These are phyloP conservation scores for Drosophila sproati DNA, from an alignment of 1,140 invertebrate genomes.

Conservation along the genomic window DNA sequence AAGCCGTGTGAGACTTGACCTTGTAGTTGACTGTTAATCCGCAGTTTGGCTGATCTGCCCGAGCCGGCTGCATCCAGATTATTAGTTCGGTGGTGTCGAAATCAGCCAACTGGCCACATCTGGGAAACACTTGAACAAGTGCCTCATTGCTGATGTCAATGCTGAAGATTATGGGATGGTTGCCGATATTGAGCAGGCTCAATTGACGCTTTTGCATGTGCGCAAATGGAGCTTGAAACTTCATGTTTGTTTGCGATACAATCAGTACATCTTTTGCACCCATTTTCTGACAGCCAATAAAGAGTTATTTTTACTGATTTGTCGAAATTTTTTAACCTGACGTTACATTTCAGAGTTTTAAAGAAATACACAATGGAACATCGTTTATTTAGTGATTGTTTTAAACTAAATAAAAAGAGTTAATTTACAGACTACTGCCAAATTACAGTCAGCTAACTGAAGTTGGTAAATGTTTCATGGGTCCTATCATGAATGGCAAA, in stretches of 20 bases:
- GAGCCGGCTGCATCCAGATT: slow-evolving; percentile 14
- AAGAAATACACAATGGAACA: too few species aligned
- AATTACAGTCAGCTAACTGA: neutral
- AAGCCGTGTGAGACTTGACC: neutral
- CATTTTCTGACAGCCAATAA: neutral
- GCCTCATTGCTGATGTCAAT: neutral
- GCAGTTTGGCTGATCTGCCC: neutral
- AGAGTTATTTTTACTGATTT: too few species aligned
- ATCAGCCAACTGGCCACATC: neutral
- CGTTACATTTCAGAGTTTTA: neutral
- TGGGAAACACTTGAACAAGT: neutral
- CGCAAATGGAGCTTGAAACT: slow-evolving; percentile 41
- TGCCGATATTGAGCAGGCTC: slow-evolving; percentile 40
- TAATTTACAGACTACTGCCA: too few species aligned
- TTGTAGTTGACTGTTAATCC: neutral
- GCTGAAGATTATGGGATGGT: slow-evolving; percentile 8
- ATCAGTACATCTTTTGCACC: slow-evolving; percentile 17
- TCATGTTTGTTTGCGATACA: slow-evolving; percentile 28
- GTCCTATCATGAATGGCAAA: neutral
- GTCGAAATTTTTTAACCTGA: neutral
- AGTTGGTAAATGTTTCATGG: neutral
- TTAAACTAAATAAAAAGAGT: too few species aligned
- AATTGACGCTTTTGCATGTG: slow-evolving; percentile 41
- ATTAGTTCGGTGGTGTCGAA: slow-evolving; percentile 43
- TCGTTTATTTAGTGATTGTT: too few species aligned